phyloP scores from a whole-genome alignment of 1,140 invertebrate species.

The Lordiphosa collinella region DNA sequence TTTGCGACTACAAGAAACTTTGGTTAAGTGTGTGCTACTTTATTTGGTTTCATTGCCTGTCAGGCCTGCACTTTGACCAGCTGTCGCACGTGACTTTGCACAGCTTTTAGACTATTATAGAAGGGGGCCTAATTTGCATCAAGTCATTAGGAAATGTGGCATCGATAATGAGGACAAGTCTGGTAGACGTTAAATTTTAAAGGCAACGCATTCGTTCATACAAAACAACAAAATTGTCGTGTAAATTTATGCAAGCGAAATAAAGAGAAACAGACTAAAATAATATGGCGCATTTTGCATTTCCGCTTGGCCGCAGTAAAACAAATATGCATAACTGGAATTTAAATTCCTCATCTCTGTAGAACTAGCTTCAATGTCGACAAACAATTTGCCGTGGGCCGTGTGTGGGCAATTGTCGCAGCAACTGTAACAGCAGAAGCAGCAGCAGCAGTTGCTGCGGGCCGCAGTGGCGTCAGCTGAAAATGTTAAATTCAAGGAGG shows the following conservation, averaged over 20 bases:
- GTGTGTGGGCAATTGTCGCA: constrained; percentile 17
- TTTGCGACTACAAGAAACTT: too few species aligned
- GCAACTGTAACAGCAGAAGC: neutral
- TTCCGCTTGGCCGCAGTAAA: constrained; percentile 15
- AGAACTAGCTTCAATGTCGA: constrained; percentile 13
- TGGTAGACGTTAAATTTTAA: constrained; percentile 8
- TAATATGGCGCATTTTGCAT: constrained; percentile 35
- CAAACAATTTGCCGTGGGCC: constrained; percentile 13
- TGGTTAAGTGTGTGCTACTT: constrained; percentile 13
- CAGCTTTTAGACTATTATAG: constrained; percentile 26
- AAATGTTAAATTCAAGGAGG: too few species aligned
- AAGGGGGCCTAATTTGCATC: constrained; percentile 58
- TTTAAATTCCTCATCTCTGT: constrained; percentile 7
- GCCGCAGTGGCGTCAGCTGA: neutral
- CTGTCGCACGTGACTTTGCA: constrained; percentile 66
- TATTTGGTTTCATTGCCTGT: constrained; percentile 54
- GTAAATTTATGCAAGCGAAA: neutral
- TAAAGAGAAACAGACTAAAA: constrained; percentile 21
- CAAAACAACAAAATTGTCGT: too few species aligned
- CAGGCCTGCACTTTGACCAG: constrained; percentile 44
- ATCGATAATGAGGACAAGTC: constrained; percentile 57
- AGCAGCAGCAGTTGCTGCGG: constrained; percentile 12
- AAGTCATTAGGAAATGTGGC: constrained; percentile 62
- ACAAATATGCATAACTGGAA: constrained; percentile 25
- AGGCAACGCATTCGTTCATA: too few species aligned